Conservation (phyloP, 1,140 invertebrate genomes). For the Caenorhabditis elegans region DNA sequence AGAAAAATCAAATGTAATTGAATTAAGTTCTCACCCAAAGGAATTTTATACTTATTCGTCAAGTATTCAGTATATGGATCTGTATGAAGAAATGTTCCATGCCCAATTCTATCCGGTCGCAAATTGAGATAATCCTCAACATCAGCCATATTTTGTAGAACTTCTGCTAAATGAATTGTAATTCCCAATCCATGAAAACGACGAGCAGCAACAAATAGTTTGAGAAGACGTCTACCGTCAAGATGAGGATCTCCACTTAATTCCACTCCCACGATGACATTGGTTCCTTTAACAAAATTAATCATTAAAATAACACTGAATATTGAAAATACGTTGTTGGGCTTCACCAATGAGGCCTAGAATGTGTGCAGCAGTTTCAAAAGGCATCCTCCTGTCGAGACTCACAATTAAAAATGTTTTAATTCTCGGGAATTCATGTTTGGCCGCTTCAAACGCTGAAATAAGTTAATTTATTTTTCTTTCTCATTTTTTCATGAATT, state of each 20-base stretch:
- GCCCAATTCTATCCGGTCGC: constrained; percentile 38
- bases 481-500: too few relatives aligned
- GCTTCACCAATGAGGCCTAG: not conserved
- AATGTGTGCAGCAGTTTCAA: not conserved
- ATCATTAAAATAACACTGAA: not conserved
- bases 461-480: too few relatives aligned
- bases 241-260: constrained; percentile 27
- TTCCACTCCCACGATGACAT: constrained; percentile 31
- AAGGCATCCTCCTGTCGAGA: not conserved
- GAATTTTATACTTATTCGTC: not conserved
- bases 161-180: constrained; percentile 38
- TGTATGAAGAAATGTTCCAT: constrained; percentile 41
- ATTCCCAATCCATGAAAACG: constrained; percentile 33
- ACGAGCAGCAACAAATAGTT: not conserved
- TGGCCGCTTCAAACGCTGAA: not conserved
- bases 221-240: not conserved
- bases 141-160: not conserved
- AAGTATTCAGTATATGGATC: not conserved
- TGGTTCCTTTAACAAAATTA: not conserved
- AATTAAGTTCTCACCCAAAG: not conserved
- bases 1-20: too few relatives aligned
- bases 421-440: not conserved
- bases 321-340: not conserved
- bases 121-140: constrained; percentile 6
- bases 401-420: constrained; percentile 24